These are phyloP conservation scores for Poecilia velifera DNA, from an alignment of 2,797 vertebrate species.

Conservation along the genomic window DNA sequence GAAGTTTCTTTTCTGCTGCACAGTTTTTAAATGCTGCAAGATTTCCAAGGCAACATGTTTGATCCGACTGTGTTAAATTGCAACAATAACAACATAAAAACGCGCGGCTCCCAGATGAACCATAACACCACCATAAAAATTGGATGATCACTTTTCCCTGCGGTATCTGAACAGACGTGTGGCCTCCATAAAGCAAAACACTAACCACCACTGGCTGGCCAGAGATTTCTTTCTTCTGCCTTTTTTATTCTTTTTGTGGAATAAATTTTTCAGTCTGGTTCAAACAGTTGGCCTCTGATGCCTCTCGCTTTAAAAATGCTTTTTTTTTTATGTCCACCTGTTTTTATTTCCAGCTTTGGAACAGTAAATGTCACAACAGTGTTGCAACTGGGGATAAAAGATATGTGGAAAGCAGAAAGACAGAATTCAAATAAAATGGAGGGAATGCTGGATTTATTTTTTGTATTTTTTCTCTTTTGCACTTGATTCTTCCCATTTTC, in stretches of 20 bases:
- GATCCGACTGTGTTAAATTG: background rate
- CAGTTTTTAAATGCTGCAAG: background rate
- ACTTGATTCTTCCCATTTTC: background rate
- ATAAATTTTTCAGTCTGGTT: constrained; percentile 1
- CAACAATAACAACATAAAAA: background rate
- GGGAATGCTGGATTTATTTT: background rate
- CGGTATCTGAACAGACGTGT: background rate
- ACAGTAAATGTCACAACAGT: background rate
- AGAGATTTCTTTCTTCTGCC: background rate
- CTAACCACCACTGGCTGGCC: background rate
- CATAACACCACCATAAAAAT: background rate
- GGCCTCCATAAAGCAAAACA: constrained; percentile 3
- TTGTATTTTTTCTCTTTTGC: background rate
- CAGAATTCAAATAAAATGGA: background rate
- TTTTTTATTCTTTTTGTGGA: background rate
- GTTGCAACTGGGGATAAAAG: background rate
- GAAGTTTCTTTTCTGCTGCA: background rate
- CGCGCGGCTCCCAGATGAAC: background rate
- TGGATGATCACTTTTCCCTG: constrained; percentile 8
- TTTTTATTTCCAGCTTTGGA: background rate
- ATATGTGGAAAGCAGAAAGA: background rate
- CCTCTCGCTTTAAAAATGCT: background rate
- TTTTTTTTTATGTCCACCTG: background rate
- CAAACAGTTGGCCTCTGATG: background rate
- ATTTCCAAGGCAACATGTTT: background rate